Conservation (phyloP, 2,113 vertebrate species). For the Boulengeromyrus knoepffleri region DNA sequence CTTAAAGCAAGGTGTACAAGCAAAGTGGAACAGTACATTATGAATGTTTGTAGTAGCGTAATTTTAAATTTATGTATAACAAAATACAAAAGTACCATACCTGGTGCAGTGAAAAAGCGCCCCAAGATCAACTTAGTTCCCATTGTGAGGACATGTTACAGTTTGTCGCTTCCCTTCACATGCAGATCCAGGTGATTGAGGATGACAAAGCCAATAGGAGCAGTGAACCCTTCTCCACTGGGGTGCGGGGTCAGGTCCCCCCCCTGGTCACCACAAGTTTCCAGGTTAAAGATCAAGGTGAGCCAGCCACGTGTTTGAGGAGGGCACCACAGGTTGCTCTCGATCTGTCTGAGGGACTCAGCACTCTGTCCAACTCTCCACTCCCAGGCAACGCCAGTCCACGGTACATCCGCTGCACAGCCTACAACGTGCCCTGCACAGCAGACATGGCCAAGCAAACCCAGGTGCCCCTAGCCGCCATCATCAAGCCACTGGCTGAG, state of each 20-base stretch:
- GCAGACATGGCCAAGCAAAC: slow-evolving; percentile 99
- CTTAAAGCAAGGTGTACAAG: not conserved
- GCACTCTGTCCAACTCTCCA: not conserved
- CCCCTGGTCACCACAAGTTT: slow-evolving; percentile 94
- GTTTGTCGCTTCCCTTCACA: not conserved
- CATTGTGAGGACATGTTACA: not conserved
- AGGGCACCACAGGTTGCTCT: not conserved
- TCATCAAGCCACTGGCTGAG: slow-evolving; percentile 87
- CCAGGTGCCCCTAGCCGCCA: slow-evolving; percentile 91
- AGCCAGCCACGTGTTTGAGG: not conserved
- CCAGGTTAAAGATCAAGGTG: slow-evolving; percentile 95
- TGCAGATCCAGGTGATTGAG: slow-evolving; percentile 96
- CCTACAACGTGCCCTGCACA: slow-evolving; percentile 94
- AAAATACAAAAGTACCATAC: not conserved
- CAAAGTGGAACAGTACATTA: not conserved
- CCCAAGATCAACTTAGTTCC: not conserved
- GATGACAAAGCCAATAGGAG: slow-evolving; percentile 83
- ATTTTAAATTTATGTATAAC: too few species aligned
- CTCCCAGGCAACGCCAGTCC: slow-evolving; percentile 86
- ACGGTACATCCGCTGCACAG: slow-evolving; percentile 88
- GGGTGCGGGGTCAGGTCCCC: slow-evolving; percentile 87
- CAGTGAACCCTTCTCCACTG: slow-evolving; percentile 86
- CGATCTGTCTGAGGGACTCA: not conserved
- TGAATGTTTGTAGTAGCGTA: too few species aligned
- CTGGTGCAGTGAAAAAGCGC: not conserved